Base-by-base conservation (phyloP, 2,888 invertebrate genomes). In the Perdita meconis region DNA sequence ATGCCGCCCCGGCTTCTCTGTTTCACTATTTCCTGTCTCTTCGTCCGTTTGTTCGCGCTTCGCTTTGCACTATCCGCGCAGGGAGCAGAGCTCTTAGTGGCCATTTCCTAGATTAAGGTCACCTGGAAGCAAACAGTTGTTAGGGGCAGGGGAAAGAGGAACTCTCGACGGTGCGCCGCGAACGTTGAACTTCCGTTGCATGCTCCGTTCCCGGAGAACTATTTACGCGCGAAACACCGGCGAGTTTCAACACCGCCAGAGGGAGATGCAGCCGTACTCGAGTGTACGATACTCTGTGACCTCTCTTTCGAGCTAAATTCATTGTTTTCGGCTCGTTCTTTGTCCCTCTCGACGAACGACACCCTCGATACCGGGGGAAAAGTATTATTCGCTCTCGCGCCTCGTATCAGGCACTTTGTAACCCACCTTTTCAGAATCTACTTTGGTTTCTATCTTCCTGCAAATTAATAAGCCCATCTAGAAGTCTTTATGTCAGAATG, bases 101-200 rank as follows among this genome's bases (percentile, higher is more conserved):
- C 86, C 82, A 86, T 83, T 86, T 85, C 82, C 86, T 85, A 81
- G 85, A 85, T 85, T 85, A 85, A 85, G 85, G 86, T 83, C 85
- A 83, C 82, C 84, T 71, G 81, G 53, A 79, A 84, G 85, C 85
- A 84, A 85, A 84, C 85, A 83, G 85, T 85, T 85, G 84, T 84
- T 71, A 74, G 72, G 68, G 56, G 60, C 63, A 51, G 53, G 42
- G 57, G 55, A 73, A 73, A 66, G 76, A 65, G 74, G 47, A 65
- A 47, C 57, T 72, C 65, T 59, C 22, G 6, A 30, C 19, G 40
- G 51, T 50, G n/a, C n/a, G n/a, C n/a, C 38, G 44, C 42, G 36
- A 55, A 76, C 73, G 68, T 40, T 65, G 63, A 78, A 84, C 83
- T 84, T 77, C 77, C 65, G 63, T 56, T 63, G 61, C 84, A 59